phyloP scores from a whole-genome alignment of 2,797 vertebrate species.

The Numenius phaeopus region DNA sequence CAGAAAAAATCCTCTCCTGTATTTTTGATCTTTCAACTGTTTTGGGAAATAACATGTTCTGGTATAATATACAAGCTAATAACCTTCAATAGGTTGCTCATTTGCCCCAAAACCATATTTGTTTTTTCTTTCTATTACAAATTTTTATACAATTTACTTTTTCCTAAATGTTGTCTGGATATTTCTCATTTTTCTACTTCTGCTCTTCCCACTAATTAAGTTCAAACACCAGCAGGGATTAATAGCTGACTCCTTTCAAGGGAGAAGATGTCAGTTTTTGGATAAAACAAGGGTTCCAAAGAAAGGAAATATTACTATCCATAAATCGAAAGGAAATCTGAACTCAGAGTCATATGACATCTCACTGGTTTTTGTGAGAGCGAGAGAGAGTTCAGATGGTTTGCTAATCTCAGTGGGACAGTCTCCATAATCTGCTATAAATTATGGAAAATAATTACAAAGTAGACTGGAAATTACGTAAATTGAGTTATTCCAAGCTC shows the following conservation, averaged over 20 bases:
- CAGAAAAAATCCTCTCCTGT: background rate
- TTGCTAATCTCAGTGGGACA: background rate
- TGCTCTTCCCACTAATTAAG: background rate
- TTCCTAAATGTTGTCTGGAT: background rate
- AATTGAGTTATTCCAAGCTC: background rate
- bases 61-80: background rate
- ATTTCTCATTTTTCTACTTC: background rate
- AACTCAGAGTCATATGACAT: background rate
- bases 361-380: background rate
- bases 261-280: background rate
- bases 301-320: background rate
- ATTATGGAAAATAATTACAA: constrained; percentile 7
- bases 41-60: background rate
- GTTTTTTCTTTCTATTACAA: background rate
- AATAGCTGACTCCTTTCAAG: background rate
- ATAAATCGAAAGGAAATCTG: constrained; percentile 9
- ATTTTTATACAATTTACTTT: background rate
- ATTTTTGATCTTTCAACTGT: background rate
- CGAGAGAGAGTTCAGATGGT: background rate
- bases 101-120: background rate
- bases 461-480: background rate
- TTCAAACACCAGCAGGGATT: background rate
- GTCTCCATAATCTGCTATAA: constrained; percentile 17
- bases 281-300: background rate
- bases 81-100: background rate